Evolutionary conservation across 2,888 invertebrate species (phyloP).

Genomic region (Athrips mouffetella): DNA sequence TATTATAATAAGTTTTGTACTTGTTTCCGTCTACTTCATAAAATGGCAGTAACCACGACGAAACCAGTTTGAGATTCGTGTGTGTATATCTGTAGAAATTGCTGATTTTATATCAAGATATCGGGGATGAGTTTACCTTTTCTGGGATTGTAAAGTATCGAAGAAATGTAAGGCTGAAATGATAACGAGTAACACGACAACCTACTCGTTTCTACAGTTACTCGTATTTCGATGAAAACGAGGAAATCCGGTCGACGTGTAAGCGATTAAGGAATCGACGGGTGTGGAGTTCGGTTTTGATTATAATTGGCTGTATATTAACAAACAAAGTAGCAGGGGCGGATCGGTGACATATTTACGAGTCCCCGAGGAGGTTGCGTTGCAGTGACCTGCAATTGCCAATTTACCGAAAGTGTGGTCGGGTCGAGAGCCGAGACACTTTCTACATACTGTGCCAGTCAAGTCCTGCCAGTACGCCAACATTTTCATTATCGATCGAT

Average conservation of each 20-base stretch:
- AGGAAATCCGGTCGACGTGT: conserved; percentile 48
- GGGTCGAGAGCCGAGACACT: conserved; percentile 64
- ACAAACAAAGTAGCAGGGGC: conserved; percentile 71
- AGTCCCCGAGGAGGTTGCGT: conserved; percentile 50
- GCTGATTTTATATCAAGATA: conserved; percentile 10
- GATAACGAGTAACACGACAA: conserved; percentile 21
- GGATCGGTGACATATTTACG: conserved; percentile 70
- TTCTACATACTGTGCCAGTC: conserved; percentile 50
- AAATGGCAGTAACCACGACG: conserved; percentile 18
- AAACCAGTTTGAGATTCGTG: background rate
- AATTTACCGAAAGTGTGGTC: conserved; percentile 63
- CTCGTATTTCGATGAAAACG: conserved; percentile 38
- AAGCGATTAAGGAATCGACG: conserved; percentile 66
- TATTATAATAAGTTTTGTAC: conserved; percentile 35
- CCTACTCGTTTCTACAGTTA: conserved; percentile 18
- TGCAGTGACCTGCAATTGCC: conserved; percentile 65
- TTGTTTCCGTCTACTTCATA: conserved; percentile 18
- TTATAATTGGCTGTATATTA: conserved; percentile 71
- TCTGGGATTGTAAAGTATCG: conserved; percentile 10
- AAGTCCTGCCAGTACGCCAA: conserved; percentile 58
- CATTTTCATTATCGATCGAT: conserved; percentile 74
- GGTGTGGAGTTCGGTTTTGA: conserved; percentile 63
- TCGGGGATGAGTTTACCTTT: conserved; percentile 12
- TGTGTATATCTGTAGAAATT: background rate
- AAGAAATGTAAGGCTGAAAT: conserved; percentile 14